These are phyloP conservation scores for Hydrolagus colliei DNA, from an alignment of 2,797 vertebrate species.

Conservation along the genomic window DNA sequence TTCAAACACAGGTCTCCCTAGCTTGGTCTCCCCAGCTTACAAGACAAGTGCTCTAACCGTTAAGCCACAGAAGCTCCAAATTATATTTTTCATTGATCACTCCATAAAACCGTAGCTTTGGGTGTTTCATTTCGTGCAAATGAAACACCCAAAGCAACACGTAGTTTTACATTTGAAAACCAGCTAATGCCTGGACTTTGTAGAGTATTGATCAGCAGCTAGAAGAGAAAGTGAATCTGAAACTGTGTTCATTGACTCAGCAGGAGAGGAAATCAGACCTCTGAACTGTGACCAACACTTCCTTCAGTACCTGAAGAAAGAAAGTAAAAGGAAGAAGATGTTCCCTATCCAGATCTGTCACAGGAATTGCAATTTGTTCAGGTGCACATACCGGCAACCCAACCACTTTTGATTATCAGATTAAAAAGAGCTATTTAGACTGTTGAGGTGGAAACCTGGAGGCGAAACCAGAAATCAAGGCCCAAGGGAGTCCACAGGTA, in stretches of 20 bases:
- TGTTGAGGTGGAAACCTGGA: neutral
- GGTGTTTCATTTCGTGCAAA: too few species aligned
- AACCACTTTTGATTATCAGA: slow-evolving; percentile 1
- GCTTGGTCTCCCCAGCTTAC: too few species aligned
- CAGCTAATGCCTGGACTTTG: neutral
- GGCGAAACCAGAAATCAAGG: slow-evolving; percentile 5
- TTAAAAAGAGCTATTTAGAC: neutral
- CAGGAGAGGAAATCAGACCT: neutral
- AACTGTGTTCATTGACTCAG: neutral
- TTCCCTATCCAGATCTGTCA: neutral
- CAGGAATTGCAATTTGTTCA: neutral
- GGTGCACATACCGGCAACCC: neutral
- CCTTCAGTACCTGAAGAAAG: neutral
- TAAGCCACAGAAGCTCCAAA: too few species aligned
- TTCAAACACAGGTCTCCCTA: too few species aligned
- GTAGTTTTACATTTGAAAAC: neutral
- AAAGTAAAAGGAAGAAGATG: slow-evolving; percentile 2
- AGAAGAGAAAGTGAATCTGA: slow-evolving; percentile 4
- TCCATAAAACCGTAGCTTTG: neutral
- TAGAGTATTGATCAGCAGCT: neutral
- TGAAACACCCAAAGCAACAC: slow-evolving; percentile 23
- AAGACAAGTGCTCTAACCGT: too few species aligned
- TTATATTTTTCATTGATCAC: neutral
- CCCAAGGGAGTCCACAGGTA: neutral
- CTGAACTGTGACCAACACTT: neutral